Percentiles rank a stretch among this genome's conserved stretches.
These are phyloP conservation scores for Chloebia gouldiae DNA, from an alignment of 2,113 vertebrate genomes.

Conservation along the genomic window DNA sequence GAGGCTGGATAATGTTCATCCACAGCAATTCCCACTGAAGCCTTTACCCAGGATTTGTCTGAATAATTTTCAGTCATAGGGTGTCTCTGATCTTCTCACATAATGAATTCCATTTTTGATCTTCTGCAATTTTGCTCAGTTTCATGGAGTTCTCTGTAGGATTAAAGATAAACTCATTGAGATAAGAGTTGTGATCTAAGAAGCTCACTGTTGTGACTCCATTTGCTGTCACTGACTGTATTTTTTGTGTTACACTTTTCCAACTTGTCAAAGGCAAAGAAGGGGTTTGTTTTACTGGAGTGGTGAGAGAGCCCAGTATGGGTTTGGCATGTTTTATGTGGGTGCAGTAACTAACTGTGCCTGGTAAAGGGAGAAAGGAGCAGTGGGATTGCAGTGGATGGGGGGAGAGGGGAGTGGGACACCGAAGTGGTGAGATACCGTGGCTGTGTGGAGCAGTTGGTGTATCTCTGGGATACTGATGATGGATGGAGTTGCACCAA, in stretches of 20 bases:
- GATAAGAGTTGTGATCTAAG: background rate
- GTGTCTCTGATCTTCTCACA: background rate
- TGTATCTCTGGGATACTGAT: background rate
- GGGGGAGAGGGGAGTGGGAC: fast-evolving
- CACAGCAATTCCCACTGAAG: background rate
- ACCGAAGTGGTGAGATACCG: fast-evolving
- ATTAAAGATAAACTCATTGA: background rate
- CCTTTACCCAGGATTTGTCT: background rate
- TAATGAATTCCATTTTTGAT: background rate
- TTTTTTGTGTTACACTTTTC: background rate
- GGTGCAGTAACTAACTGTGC: background rate
- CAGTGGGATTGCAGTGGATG: background rate
- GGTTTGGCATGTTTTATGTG: fast-evolving
- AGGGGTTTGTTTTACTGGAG: background rate
- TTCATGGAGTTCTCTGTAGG: background rate
- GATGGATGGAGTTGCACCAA: background rate
- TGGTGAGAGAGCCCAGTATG: too few relatives aligned
- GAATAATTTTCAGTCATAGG: background rate
- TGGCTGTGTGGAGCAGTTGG: background rate
- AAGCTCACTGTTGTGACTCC: background rate
- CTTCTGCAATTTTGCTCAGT: background rate
- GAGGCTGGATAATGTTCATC: background rate
- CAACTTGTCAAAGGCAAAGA: background rate
- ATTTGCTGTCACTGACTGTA: background rate
- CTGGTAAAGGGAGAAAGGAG: background rate